Conservation (phyloP, 1,140 invertebrate genomes). For the Pararge aegeria region DNA sequence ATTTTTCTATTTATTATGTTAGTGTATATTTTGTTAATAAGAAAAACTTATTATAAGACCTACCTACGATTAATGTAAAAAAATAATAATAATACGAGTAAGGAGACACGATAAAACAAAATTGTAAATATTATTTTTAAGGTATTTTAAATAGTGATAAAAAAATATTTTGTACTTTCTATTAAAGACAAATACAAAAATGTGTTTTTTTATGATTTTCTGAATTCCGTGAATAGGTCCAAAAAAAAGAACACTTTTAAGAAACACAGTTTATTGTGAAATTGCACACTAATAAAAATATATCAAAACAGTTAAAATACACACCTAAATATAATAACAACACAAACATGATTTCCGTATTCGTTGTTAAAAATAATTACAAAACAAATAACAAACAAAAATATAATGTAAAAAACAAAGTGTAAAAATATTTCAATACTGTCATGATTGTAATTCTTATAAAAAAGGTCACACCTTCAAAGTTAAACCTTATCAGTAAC, state of each 20-base stretch:
- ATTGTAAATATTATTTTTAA: constrained; percentile 13
- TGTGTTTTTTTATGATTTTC: constrained; percentile 2
- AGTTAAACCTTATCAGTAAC: constrained; percentile 7
- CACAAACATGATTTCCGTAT: constrained; percentile 29
- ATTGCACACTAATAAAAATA: constrained; percentile 22
- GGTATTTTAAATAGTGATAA: not conserved
- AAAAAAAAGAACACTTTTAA: constrained; percentile 18
- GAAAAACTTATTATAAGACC: no score
- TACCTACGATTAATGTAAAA: not conserved
- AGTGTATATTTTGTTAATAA: no score
- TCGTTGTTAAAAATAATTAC: constrained; percentile 33
- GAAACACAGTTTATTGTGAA: constrained; percentile 32
- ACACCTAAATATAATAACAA: constrained; percentile 5
- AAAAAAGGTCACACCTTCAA: constrained; percentile 8
- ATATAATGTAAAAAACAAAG: constrained; percentile 21
- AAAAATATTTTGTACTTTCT: constrained; percentile 24
- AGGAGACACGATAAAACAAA: not conserved
- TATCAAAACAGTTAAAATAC: not conserved
- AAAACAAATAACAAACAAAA: constrained; percentile 28
- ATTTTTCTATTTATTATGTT: no score
- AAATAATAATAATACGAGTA: not conserved
- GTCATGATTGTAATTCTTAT: constrained; percentile 42
- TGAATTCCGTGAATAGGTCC: no score
- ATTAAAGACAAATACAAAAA: constrained; percentile 17
- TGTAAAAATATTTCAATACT: constrained; percentile 48